Base-by-base conservation (phyloP, 2,113 vertebrate species). In the Cairina moschata region DNA sequence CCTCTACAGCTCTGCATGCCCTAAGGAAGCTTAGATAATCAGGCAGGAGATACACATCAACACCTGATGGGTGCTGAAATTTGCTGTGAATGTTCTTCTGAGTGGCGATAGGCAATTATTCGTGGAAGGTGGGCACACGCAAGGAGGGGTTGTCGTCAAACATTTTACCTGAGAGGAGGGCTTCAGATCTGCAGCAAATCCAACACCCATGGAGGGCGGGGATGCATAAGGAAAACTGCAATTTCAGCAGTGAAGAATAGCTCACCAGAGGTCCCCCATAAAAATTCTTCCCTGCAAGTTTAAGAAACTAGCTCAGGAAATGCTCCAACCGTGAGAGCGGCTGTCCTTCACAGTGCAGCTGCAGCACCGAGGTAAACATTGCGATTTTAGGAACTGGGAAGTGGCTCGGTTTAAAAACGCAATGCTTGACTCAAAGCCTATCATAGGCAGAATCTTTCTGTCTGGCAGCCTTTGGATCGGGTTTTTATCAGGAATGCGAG, bases 301-400 rank as follows among this genome's bases (percentile, higher is more conserved):
- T 66, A 23, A 40, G 73, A 59, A 93, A 60, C 69, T 88, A 73
- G 62, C 83, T 96, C 82, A 83, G 11, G 11, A 86, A 86, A 77
- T 60, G 32, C 44, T 81, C 59, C 36, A 26, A 7, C 65, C 28
- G 9, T 74, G 79, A 95, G 93, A 86, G 60, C 77, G 95, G 50
- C 40, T 83, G 54, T 42, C 75, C 71, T 76, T 83, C 62, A 34
- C n/a, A 54, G 36, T 14, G 66, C 44, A 66, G 67, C 63, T 67
- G 63, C 74, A 74, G 63, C 78, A 83, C 8, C 0, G 8, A 71
- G 58, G 55, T 32, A 65, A 66, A 73, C 0, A 0, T 48, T 52
- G 18, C 46, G 15, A 28, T 83, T 82, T 77, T 69, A 88, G 46
- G 46, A 68, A 48, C 11, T 13, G 36, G 31, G 21, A 77, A 77